phyloP scores from a whole-genome alignment of 64 coral and sea anemone genomes.

The Acropora tenuis region DNA sequence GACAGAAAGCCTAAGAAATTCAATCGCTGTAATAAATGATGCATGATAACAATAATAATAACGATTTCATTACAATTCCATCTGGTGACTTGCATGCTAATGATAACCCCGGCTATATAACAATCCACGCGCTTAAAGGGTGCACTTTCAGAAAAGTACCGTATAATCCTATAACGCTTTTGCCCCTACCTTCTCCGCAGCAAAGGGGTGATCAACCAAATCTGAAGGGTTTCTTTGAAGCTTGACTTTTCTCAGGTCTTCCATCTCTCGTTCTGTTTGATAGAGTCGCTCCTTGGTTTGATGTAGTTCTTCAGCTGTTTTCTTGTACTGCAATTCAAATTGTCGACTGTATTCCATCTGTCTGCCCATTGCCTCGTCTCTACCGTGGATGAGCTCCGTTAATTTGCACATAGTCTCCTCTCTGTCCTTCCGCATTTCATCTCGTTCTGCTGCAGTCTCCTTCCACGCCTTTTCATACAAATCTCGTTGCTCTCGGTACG shows the following conservation, averaged over 20 bases:
- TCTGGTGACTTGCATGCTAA: too few relatives aligned
- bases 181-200: neutral
- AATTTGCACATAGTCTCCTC: constrained; percentile 41
- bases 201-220: neutral
- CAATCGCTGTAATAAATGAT: too few relatives aligned
- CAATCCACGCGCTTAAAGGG: too few relatives aligned
- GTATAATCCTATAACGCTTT: neutral
- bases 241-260: constrained; percentile 53
- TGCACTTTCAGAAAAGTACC: too few relatives aligned
- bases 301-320: constrained; percentile 26
- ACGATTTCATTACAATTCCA: too few relatives aligned
- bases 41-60: too few relatives aligned
- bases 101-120: too few relatives aligned
- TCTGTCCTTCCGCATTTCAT: constrained; percentile 53
- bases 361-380: constrained; percentile 59
- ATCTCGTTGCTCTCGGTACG: constrained; percentile 51
- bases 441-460: constrained; percentile 57
- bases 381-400: constrained; percentile 35
- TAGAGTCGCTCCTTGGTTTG: constrained; percentile 6
- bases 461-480: constrained; percentile 42
- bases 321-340: constrained; percentile 42
- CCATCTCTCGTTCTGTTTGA: constrained; percentile 31
- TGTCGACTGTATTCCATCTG: constrained; percentile 52
- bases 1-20: too few relatives aligned
- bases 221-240: constrained; percentile 31